Percentiles rank a stretch among this genome's conserved stretches.
phyloP scores from a whole-genome alignment of 2,888 invertebrate genomes.

The Ophraella communa region DNA sequence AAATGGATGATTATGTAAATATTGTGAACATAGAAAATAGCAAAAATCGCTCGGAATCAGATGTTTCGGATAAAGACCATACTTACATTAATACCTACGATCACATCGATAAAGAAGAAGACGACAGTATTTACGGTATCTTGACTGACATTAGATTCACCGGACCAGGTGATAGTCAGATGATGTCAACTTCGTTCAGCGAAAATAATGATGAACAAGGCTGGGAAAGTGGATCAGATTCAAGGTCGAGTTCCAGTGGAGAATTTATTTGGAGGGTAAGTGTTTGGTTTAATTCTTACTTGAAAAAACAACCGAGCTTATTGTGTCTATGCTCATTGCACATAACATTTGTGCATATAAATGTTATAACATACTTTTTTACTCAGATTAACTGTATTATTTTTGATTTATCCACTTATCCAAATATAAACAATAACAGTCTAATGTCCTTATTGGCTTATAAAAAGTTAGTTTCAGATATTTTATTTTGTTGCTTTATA shows the following conservation, averaged over 20 bases:
- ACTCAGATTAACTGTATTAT: no score
- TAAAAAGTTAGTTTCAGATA: no score
- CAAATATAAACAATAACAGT: no score
- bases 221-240: conserved; percentile 75
- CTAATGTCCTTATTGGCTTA: no score
- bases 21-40: conserved; percentile 47
- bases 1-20: conserved; percentile 50
- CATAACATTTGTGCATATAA: no score
- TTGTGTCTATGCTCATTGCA: no score
- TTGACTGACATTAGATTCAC: conserved; percentile 58
- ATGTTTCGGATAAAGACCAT: conserved; percentile 58
- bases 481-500: no score
- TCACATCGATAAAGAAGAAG: conserved; percentile 39
- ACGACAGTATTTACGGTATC: conserved; percentile 52
- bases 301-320: no score
- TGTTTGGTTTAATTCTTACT: no score
- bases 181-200: conserved; percentile 62
- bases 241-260: conserved; percentile 76
- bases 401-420: no score
- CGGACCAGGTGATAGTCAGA: conserved; percentile 56
- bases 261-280: conserved; percentile 82
- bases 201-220: conserved; percentile 66
- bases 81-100: conserved; percentile 52
- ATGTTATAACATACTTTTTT: no score
- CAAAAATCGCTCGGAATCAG: conserved; percentile 42